Evolutionary conservation across 2,888 invertebrate species (phyloP).

Genomic region (Calephelis perditalis): DNA sequence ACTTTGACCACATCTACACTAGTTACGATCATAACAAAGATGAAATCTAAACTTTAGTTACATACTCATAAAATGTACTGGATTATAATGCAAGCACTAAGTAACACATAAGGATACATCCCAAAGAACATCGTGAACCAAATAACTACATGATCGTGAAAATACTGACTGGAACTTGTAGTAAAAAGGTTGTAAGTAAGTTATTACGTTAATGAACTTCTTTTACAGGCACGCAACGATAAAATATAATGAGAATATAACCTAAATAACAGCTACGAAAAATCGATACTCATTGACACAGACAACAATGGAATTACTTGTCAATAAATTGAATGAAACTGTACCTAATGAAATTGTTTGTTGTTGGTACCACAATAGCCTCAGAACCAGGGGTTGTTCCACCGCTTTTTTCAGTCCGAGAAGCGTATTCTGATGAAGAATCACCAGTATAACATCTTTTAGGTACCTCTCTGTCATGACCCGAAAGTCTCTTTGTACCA

Average conservation of each 20-base stretch:
- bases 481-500: slow-evolving; percentile 81
- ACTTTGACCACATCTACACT: no score
- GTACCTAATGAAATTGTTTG: slow-evolving; percentile 66
- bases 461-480: slow-evolving; percentile 73
- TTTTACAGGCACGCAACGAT: slow-evolving; percentile 45
- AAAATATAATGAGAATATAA: slow-evolving; percentile 66
- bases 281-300: slow-evolving; percentile 65
- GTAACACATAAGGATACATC: slow-evolving; percentile 34
- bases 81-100: slow-evolving; percentile 15
- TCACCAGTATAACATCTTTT: slow-evolving; percentile 57
- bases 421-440: slow-evolving; percentile 64
- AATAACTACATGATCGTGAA: slow-evolving; percentile 43
- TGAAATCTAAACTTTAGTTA: neutral
- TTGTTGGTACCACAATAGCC: slow-evolving; percentile 60
- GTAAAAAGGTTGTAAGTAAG: slow-evolving; percentile 41
- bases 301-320: slow-evolving; percentile 50
- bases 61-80: no score
- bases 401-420: slow-evolving; percentile 63
- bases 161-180: slow-evolving; percentile 54
- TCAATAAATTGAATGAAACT: slow-evolving; percentile 42
- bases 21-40: no score
- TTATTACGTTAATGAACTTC: slow-evolving; percentile 59
- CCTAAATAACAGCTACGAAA: slow-evolving; percentile 64
- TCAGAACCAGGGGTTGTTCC: slow-evolving; percentile 67
- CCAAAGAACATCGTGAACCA: slow-evolving; percentile 41